These are phyloP conservation scores for Leptoclinus maculatus DNA, from an alignment of 2,797 vertebrate genomes.

Conservation along the genomic window DNA sequence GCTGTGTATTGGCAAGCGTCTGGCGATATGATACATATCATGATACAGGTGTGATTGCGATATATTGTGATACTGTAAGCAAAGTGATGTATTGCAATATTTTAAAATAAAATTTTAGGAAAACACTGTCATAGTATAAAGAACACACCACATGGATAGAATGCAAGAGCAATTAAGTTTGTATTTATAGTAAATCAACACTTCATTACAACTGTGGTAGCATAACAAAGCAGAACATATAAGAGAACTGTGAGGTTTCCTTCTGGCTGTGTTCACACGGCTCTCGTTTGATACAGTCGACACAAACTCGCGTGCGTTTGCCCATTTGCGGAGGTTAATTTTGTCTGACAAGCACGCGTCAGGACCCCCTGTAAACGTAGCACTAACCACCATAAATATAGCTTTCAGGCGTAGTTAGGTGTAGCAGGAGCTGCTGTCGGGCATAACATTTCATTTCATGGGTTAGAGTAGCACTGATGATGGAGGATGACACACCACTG, in stretches of 20 bases:
- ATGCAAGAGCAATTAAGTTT: background rate
- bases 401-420: background rate
- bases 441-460: background rate
- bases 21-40: too few species aligned
- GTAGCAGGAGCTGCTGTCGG: background rate
- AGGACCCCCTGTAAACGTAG: background rate
- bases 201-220: background rate
- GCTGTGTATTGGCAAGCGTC: too few species aligned
- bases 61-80: too few species aligned
- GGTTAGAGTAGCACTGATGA: constrained; percentile 3
- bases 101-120: too few species aligned
- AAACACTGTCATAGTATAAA: too few species aligned
- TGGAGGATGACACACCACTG: background rate
- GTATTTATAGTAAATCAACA: background rate
- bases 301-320: background rate
- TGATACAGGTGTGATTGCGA: too few species aligned
- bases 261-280: background rate
- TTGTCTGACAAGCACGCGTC: background rate
- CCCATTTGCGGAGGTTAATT: background rate
- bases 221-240: background rate
- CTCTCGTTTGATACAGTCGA: background rate
- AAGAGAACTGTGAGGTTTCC: background rate
- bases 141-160: background rate
- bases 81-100: too few species aligned
- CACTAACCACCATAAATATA: background rate